Base-by-base conservation (phyloP, 2,113 vertebrate species). In the Erinaceus europaeus region DNA sequence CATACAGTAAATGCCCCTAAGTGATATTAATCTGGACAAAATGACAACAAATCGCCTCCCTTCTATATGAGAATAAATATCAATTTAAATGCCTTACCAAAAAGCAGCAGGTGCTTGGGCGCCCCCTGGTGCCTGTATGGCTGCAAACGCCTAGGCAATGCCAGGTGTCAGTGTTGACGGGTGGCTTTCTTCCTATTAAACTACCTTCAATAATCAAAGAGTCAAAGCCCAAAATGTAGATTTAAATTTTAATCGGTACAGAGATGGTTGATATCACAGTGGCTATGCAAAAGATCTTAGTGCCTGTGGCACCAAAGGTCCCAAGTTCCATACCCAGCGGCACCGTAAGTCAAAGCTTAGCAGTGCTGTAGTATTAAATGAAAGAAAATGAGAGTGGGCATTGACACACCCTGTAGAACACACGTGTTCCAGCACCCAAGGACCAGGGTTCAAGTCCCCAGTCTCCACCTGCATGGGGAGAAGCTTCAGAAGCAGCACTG, bases 91-190 rank as follows among this genome's bases (percentile, higher is more conserved):
- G 18, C 50, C 1, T 14, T 82, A 38, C 75, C 72, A 64, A 77
- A n/a, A 57, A 86, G 74, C 71, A 20, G 12, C 44, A 8, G 95
- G 93, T 97, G 64, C 96, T 95, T 84, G 97, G 96, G 97, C 96
- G 90, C 97, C 97, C 92, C 97, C 97, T 94, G 82, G 97, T 95
- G 97, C 97, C 78, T 67, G 2, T 3, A 62, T 18, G 14, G 15
- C 17, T 61, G 62, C 11, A 76, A 75, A 12, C 5, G 55, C 52
- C n/a, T 62, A 8, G 36, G 44, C 38, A 59, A 78, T 9, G 50
- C 13, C 57, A 10, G n/a, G 23, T 81, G 79, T 84, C 46, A 38
- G 32, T 4, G 25, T 25, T 6, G 29, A 62, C 15, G 7, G 21
- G 48, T 2, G 25, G 52, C 7, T 27, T 61, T 79, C 29, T 3